Base-by-base conservation (phyloP, 2,888 invertebrate species). In the Hemaris fuciformis region DNA sequence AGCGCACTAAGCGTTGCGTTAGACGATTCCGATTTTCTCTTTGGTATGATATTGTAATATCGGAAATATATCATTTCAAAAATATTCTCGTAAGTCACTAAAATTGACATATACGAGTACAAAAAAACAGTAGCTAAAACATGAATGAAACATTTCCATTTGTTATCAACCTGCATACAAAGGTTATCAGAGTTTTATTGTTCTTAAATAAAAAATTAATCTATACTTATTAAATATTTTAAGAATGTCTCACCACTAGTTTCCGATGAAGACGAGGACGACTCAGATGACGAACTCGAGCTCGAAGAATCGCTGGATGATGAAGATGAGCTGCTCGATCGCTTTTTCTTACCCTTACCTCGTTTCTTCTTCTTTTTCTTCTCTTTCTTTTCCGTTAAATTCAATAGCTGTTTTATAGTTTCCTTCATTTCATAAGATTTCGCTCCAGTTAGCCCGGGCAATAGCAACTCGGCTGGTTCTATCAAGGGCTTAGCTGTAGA, bases 261-360 rank as follows among this genome's bases (percentile, higher is more conserved):
- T 27, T 94, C 94, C 0, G 94, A 93, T 1, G 94, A 94, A 10
- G 94, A 94, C 4, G 94, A 94, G 0, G 94, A 93, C 0, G 94
- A 94, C 62, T 93, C 94, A 0, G 91, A 85, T 1, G 94, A 94
- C 0, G 94, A 94, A 70, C 93, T 93, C 59, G 94, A 94, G 13
- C 95, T 95, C 43, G 95, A 95, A 15, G 95, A 95, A 23, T 95
- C 95, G 62, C 94, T 94, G 0, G 95, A 95, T 56, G 95, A 95
- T 0, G 95, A 95, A 25, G 95, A 95, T 0, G 94, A 94, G 71
- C 94, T 94, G 70, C 94, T 94, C 34, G 95, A 94, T 27, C 94
- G 89, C 73, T 94, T 94, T 83, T 94, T 94, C 76, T 94, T 94
- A 64, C 94, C 94, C 81, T 95, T 95, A 73, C 95, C 94, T 63